Evolutionary conservation across 2,888 invertebrate species (phyloP).

Genomic region (Meghimatium bilineatum): DNA sequence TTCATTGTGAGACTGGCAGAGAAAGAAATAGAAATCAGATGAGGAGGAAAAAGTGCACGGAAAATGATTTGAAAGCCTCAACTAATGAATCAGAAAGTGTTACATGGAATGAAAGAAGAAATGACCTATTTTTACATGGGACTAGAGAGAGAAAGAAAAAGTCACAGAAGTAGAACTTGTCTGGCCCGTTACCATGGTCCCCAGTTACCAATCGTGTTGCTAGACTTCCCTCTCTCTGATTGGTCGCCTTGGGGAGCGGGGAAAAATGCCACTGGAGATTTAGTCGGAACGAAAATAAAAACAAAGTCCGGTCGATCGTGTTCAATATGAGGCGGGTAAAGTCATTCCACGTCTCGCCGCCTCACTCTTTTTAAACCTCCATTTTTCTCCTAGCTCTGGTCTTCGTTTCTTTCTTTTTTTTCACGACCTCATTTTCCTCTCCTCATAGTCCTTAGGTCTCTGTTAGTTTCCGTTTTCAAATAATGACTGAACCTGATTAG

Average conservation of each 20-base stretch:
- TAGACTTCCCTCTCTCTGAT: constrained; percentile 16
- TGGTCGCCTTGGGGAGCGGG: constrained; percentile 25
- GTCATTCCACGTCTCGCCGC: constrained; percentile 10
- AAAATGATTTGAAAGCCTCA: background rate
- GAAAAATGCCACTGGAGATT: constrained; percentile 19
- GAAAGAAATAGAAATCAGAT: background rate
- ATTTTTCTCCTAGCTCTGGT: background rate
- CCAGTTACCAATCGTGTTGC: background rate
- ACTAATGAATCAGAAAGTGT: background rate
- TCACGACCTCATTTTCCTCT: background rate
- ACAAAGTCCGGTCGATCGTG: constrained; percentile 12
- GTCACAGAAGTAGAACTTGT: background rate
- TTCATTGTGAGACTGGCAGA: no score
- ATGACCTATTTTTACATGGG: background rate
- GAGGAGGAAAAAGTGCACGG: background rate
- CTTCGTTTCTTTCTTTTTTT: background rate
- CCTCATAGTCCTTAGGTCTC: constrained; percentile 14
- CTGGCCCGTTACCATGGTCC: constrained; percentile 29
- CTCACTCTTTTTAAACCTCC: constrained; percentile 24
- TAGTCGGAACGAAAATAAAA: constrained; percentile 18
- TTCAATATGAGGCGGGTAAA: constrained; percentile 23
- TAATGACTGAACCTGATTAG: constrained; percentile 25
- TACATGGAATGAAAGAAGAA: background rate
- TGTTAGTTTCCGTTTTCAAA: constrained; percentile 23
- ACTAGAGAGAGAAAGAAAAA: background rate